Base-by-base conservation (phyloP, 1,140 invertebrate genomes). In the Aricia agestis region DNA sequence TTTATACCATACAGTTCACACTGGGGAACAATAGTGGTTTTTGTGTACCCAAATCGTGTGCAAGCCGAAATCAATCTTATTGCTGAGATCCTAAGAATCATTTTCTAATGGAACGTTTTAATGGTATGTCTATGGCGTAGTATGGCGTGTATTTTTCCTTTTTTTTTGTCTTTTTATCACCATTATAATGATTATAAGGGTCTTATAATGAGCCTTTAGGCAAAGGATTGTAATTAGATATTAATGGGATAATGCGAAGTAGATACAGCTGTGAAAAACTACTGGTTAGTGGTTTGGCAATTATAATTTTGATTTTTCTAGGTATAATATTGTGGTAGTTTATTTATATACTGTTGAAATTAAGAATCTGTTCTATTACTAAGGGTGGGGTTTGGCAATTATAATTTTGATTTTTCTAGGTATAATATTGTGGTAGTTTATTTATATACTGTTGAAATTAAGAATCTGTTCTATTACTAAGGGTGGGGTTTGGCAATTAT, bases 1-100 rank as follows among this genome's bases (percentile, higher is more conserved):
- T 79, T 80, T 84, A 85, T 85, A 84, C 85, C 84, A 85, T 85
- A 84, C 82, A 67, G 72, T 78, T 83, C 81, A 82, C 83, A 84
- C 80, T 82, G 80, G 79, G 78, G 72, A 79, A 83, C 80, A 78
- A 81, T 80, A 74, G 74, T 61, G 58, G 72, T 80, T 84, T 83
- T 83, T 84, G 73, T 78, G 72, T 65, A 68, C 79, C 74, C 65
- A 74, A 79, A 70, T 18, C 25, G 58, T 52, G 57, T 69, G 70
- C 31, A 59, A 67, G 63, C 63, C 42, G 42, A 67, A 67, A 18
- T 42, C 31, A 32, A 15, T 2, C 65, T 42, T 66, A 18, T 52
- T n/a, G 6, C 59, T 0, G 52, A 42, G 3, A 1, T 36, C 7
- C 66, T 66, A 66, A 71, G 63, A 18, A 18, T 66, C 18, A 2